Evolutionary conservation across 1,140 invertebrate genomes (phyloP), one percentile per base, ranked within the genome.

Genomic region (Heliconius himera): DNA sequence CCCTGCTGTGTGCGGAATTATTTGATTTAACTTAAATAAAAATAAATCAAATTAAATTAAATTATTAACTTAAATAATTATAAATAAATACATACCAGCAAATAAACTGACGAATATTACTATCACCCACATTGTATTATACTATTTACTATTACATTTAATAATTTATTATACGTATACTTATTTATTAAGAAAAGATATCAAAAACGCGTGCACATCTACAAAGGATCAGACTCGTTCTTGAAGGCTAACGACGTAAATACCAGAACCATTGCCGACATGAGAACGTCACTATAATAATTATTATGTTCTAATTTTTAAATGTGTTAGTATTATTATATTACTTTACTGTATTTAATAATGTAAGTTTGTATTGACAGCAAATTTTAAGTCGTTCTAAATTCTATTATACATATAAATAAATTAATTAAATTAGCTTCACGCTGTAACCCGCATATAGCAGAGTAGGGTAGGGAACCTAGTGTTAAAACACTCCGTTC

Each of bases 171-270:
- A 51, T 51, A 16, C 20, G 0, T 20, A 54, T 20, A 46, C 1
- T 20, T n/a, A 54, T 18, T 54, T 22, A 56, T 56, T 56, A 56
- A n/a, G 22, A 26, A 66, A 66, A 29, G 9, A 26, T 66, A 66
- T 13, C 11, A 26, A 29, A 29, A 29, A 66, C 60, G 60, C 60
- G 60, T 66, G 60, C 60, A 66, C 60, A 29, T 66, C 60, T 29
- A 29, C 9, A n/a, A 22, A 66, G 60, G 60, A 66, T 29, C 60
- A 66, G 11, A 66, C 60, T 66, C 60, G 60, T 66, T 66, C 22
- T 66, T 29, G 60, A 66, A 66, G 60, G 60, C 9, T 26, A 66
- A 18, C 60, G 3, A 66, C 60, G 60, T 66, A 66, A 66, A 66
- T 66, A 66, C 60, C 60, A 66, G 54, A 60, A 60, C 26, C 26